phyloP scores from a whole-genome alignment of 1,140 invertebrate genomes.

The Campoletis sonorensis region DNA sequence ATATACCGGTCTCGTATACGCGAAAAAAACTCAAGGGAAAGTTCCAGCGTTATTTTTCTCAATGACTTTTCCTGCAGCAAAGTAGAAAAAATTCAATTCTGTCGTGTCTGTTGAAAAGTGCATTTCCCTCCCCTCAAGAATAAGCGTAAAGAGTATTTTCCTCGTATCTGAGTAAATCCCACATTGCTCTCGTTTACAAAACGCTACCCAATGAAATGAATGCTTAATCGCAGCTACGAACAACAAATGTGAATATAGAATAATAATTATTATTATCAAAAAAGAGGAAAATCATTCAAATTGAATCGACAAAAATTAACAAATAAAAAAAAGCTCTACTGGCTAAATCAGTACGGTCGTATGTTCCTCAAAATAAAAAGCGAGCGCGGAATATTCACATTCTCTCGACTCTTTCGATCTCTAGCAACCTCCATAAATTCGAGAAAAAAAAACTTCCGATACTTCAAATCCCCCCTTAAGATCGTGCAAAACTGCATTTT shows the following conservation, averaged over 20 bases:
- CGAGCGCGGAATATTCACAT: background rate
- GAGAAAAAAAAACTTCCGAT: background rate
- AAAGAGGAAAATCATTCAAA: background rate
- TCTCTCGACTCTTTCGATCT: background rate
- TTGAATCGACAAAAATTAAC: constrained; percentile 10
- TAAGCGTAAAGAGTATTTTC: background rate
- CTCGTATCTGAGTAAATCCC: background rate
- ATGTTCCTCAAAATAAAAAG: background rate
- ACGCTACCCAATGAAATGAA: constrained; percentile 18
- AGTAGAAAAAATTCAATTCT: no score
- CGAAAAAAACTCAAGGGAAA: constrained; percentile 16
- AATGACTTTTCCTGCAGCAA: no score
- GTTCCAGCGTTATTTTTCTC: background rate
- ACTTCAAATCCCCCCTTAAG: background rate
- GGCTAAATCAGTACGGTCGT: constrained; percentile 13
- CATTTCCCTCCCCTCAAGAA: background rate
- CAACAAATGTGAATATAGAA: constrained; percentile 23
- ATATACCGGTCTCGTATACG: constrained; percentile 31
- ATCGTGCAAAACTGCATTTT: background rate
- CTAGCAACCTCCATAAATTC: background rate
- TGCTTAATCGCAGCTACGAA: constrained; percentile 44
- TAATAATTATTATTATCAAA: constrained; percentile 8
- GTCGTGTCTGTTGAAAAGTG: no score
- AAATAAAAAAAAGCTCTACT: constrained; percentile 29
- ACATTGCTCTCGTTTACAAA: constrained; percentile 22